A percentile compares a stretch with the other conserved stretches of the same genome.
phyloP scores from a whole-genome alignment of 2,888 invertebrate genomes.

The Himalopsyche japonica region DNA sequence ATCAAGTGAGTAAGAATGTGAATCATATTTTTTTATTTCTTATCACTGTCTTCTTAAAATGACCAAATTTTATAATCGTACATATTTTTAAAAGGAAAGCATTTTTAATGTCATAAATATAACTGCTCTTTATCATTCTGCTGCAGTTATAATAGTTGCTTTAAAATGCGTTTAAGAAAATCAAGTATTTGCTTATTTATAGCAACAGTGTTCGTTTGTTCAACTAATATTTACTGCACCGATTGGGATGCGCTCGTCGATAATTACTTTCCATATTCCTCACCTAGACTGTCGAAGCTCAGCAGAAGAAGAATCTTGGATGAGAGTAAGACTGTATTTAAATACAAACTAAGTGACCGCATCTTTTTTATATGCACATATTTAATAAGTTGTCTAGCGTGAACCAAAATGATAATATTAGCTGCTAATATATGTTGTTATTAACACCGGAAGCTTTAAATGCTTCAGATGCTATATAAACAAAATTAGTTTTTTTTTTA shows the following conservation, averaged over 20 bases:
- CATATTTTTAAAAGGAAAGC: background rate
- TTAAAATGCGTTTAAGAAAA: background rate
- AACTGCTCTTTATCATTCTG: background rate
- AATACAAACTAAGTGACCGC: background rate
- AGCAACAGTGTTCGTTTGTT: background rate
- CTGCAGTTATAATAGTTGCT: background rate
- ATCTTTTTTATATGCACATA: no score
- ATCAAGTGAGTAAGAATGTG: background rate
- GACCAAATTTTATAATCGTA: background rate
- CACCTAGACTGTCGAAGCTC: conserved; percentile 5
- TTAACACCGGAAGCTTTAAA: no score
- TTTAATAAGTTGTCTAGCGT: no score
- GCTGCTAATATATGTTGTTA: no score
- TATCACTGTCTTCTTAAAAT: background rate
- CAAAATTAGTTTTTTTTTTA: no score
- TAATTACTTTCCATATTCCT: conserved; percentile 16
- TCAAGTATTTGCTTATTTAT: background rate
- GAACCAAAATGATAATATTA: no score
- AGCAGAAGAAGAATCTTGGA: background rate
- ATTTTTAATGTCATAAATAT: background rate
- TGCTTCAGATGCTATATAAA: no score
- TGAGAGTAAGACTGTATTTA: background rate
- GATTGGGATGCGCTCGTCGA: conserved; percentile 47
- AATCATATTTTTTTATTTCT: background rate
- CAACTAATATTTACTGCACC: conserved; percentile 36